These are phyloP conservation scores for Macropus fuliginosus DNA, from an alignment of 2,797 vertebrate genomes.

Conservation along the genomic window DNA sequence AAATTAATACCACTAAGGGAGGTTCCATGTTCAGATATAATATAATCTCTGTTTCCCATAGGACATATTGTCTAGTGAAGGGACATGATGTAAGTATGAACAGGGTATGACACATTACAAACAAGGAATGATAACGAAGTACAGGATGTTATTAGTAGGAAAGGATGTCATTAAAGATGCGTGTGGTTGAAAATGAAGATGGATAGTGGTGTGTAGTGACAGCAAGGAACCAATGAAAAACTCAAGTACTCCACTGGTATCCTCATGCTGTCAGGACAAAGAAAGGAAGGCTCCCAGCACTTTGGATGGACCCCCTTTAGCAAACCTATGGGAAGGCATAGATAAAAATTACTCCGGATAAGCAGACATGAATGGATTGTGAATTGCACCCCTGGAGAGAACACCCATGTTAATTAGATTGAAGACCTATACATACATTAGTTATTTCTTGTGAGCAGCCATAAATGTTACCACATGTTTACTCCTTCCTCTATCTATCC, in stretches of 20 bases:
- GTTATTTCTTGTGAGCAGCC: not conserved
- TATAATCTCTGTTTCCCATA: not conserved
- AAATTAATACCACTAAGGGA: not conserved
- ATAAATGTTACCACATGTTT: not conserved
- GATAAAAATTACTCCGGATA: not conserved
- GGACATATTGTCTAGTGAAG: not conserved
- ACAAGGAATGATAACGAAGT: not conserved
- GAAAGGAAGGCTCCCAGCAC: not conserved
- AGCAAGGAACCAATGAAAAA: not conserved
- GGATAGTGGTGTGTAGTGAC: not conserved
- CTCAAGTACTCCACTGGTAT: not conserved
- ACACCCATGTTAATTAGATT: not conserved
- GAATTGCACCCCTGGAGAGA: not conserved
- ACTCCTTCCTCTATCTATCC: not conserved
- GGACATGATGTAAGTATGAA: not conserved
- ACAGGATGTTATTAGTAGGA: not conserved
- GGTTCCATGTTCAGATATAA: not conserved
- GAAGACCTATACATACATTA: not conserved
- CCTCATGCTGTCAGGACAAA: not conserved
- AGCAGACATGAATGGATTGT: not conserved
- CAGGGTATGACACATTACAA: not conserved
- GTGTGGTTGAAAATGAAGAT: not conserved
- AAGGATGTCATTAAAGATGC: not conserved
- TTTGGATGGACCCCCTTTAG: not conserved
- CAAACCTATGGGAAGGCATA: not conserved